Percentiles rank a stretch among this genome's conserved stretches.
Conservation (phyloP, 1,140 invertebrate species). For the Procambarus clarkii region DNA sequence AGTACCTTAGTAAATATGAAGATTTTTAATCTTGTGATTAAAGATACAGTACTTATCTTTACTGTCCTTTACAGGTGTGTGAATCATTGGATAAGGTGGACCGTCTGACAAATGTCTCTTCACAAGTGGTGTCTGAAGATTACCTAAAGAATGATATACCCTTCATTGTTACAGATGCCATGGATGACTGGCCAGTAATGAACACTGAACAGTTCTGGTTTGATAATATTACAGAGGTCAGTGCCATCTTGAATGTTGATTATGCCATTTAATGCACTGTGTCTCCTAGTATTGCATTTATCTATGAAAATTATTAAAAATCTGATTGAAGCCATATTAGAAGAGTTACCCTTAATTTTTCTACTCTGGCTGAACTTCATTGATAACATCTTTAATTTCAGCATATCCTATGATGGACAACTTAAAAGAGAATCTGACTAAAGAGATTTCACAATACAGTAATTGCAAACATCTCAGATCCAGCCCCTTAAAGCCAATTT, state of each 20-base stretch:
- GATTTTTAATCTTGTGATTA: background rate
- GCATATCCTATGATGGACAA: too few relatives aligned
- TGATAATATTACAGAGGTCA: slow-evolving; percentile 82
- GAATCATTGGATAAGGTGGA: slow-evolving; percentile 81
- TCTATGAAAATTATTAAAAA: too few relatives aligned
- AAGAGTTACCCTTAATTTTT: too few relatives aligned
- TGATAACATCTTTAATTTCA: too few relatives aligned
- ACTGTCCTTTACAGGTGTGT: slow-evolving; percentile 79
- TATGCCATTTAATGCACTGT: background rate
- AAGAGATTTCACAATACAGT: too few relatives aligned
- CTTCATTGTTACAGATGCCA: slow-evolving; percentile 84
- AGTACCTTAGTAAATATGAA: too few relatives aligned
- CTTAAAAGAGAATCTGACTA: too few relatives aligned
- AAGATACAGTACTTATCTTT: background rate
- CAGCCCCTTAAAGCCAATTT: too few relatives aligned
- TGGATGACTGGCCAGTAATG: slow-evolving; percentile 82
- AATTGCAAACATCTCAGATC: too few relatives aligned
- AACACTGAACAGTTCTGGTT: slow-evolving; percentile 83
- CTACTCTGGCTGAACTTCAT: too few relatives aligned
- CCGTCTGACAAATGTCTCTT: slow-evolving; percentile 81
- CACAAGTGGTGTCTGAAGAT: slow-evolving; percentile 82
- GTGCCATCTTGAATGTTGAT: slow-evolving; percentile 34
- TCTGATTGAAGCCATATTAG: too few relatives aligned
- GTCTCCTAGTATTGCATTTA: too few relatives aligned
- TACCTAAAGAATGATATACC: slow-evolving; percentile 84